Conservation (phyloP, 92 coral and sea anemone species). For the Bergia puertoricense region DNA sequence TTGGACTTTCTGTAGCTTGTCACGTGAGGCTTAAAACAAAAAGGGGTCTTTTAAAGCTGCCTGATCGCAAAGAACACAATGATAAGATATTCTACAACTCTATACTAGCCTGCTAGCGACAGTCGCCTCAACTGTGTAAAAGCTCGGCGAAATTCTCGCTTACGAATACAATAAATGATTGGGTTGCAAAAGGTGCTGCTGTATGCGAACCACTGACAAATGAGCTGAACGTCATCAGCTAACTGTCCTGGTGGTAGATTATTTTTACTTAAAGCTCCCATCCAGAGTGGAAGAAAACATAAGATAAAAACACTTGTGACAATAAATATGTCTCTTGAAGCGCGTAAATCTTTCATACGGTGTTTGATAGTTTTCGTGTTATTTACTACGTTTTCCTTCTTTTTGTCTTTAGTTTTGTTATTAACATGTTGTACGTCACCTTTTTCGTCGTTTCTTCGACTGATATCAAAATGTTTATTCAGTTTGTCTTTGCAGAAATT, state of each 20-base stretch:
- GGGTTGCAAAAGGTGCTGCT: slow-evolving; percentile 24
- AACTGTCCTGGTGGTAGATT: background rate
- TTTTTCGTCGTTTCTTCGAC: background rate
- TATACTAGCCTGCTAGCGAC: background rate
- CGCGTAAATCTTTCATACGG: slow-evolving; percentile 10
- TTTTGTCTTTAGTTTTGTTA: background rate
- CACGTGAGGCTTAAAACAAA: no score
- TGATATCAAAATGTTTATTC: background rate
- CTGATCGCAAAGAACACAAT: no score
- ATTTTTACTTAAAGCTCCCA: background rate
- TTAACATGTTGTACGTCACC: background rate
- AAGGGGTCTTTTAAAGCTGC: no score
- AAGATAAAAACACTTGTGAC: slow-evolving; percentile 27
- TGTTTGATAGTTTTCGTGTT: background rate
- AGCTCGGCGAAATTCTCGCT: slow-evolving; percentile 31
- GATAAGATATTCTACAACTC: background rate
- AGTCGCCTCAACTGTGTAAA: slow-evolving; percentile 2
- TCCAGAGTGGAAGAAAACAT: slow-evolving; percentile 26
- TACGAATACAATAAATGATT: slow-evolving; percentile 27
- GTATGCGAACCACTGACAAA: slow-evolving; percentile 18
- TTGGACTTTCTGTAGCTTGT: no score
- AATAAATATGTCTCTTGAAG: slow-evolving; percentile 24
- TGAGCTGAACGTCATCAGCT: background rate
- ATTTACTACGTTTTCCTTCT: background rate
- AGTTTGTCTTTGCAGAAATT: background rate